phyloP scores from a whole-genome alignment of 2,113 vertebrate genomes.

The Tragelaphus strepsiceros region DNA sequence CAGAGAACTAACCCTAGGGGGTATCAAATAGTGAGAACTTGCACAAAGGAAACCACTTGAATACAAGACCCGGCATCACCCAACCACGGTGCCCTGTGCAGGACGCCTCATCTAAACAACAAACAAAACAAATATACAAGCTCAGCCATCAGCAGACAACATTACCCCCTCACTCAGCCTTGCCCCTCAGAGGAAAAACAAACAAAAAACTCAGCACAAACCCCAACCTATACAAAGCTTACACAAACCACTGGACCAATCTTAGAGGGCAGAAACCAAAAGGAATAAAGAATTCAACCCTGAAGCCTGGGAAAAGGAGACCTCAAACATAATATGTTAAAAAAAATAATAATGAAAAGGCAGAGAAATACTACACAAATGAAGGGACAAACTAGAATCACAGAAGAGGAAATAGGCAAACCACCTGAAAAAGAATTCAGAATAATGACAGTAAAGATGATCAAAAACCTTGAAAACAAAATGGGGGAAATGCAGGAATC shows the following conservation, averaged over 20 bases:
- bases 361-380: background rate
- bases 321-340: background rate
- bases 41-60: background rate
- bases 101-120: background rate
- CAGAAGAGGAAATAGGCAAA: no score
- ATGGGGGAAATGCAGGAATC: no score
- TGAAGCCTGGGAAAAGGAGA: background rate
- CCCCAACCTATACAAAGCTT: background rate
- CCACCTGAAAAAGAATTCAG: no score
- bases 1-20: background rate
- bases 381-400: no score
- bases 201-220: background rate
- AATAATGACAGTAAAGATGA: no score
- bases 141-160: background rate
- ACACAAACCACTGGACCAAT: background rate
- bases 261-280: background rate
- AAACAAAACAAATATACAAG: background rate
- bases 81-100: background rate
- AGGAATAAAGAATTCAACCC: background rate
- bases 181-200: background rate
- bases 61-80: background rate
- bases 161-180: background rate
- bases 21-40: background rate
- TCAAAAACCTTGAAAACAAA: no score
- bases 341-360: no score